Evolutionary conservation across 2,888 invertebrate species (phyloP).

Genomic region (Acleris laterana): DNA sequence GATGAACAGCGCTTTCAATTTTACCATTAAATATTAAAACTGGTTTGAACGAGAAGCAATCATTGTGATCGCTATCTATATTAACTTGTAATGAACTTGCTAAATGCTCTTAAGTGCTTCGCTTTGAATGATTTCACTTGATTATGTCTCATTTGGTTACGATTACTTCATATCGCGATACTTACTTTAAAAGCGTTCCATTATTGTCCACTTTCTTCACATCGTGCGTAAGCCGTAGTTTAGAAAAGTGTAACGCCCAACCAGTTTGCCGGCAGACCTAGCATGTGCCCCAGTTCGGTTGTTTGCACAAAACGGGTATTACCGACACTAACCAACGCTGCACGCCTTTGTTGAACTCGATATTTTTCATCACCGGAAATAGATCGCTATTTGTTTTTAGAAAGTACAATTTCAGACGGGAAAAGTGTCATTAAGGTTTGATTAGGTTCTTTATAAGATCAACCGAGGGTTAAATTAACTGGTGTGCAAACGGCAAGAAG

Average conservation of each 20-base stretch:
- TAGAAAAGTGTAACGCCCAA: conserved; percentile 33
- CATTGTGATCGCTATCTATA: conserved; percentile 19
- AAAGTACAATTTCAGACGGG: conserved; percentile 9
- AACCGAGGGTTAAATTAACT: conserved; percentile 46
- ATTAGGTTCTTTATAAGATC: conserved; percentile 17
- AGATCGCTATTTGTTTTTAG: conserved; percentile 13
- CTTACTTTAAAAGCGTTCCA: conserved; percentile 11
- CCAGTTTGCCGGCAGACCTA: conserved; percentile 48
- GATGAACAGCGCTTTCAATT: conserved; percentile 32
- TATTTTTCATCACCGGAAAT: conserved; percentile 37
- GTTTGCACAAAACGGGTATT: conserved; percentile 67
- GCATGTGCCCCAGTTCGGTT: conserved; percentile 58
- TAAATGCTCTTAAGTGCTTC: conserved; percentile 9
- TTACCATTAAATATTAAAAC: conserved; percentile 25
- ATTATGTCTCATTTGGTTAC: conserved; percentile 16
- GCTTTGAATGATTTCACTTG: conserved; percentile 26
- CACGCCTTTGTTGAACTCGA: conserved; percentile 41
- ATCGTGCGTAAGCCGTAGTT: conserved; percentile 15
- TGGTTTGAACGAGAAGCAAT: conserved; percentile 20
- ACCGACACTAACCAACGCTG: conserved; percentile 56
- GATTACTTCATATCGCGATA: conserved; percentile 19
- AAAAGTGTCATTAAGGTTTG: too few species aligned
- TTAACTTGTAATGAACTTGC: conserved; percentile 21
- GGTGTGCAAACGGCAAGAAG: conserved; percentile 45
- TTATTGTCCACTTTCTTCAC: conserved; percentile 22